phyloP scores from a whole-genome alignment of 1,140 invertebrate species.

The Drosophila subpulchrella region DNA sequence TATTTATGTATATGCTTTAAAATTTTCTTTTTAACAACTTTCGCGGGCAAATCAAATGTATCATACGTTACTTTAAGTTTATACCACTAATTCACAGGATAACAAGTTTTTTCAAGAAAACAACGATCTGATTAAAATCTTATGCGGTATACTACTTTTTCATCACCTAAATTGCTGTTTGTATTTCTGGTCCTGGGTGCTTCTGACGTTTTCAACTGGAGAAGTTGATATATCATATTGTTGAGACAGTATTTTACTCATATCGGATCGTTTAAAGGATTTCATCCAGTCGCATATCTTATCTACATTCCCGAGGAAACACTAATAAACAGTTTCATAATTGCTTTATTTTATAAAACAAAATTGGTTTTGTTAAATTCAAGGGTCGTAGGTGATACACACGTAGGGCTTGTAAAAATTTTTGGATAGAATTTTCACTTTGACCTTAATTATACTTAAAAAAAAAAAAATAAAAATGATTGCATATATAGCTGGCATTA shows the following conservation, averaged over 20 bases:
- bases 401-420: conserved; percentile 32
- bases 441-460: conserved; percentile 57
- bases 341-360: conserved; percentile 17
- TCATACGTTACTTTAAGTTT: neutral
- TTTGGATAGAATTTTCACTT: conserved; percentile 54
- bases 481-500: conserved; percentile 58
- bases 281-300: too few relatives aligned
- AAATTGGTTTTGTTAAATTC: conserved; percentile 11
- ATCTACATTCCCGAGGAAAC: too few relatives aligned
- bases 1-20: neutral
- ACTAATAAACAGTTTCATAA: conserved; percentile 5
- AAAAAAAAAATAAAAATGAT: conserved; percentile 36
- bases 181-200: neutral
- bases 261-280: too few relatives aligned
- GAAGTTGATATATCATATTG: too few relatives aligned
- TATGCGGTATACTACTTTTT: conserved; percentile 16
- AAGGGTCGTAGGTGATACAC: conserved; percentile 5
- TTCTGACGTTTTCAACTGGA: neutral
- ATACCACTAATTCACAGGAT: conserved; percentile 5
- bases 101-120: conserved; percentile 1
- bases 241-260: too few relatives aligned
- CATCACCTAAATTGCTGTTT: conserved; percentile 8
- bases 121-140: conserved; percentile 10
- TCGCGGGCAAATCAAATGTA: conserved; percentile 5
- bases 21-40: neutral